Base-by-base conservation (phyloP, 2,888 invertebrate genomes). In the Synergus umbraculus region DNA sequence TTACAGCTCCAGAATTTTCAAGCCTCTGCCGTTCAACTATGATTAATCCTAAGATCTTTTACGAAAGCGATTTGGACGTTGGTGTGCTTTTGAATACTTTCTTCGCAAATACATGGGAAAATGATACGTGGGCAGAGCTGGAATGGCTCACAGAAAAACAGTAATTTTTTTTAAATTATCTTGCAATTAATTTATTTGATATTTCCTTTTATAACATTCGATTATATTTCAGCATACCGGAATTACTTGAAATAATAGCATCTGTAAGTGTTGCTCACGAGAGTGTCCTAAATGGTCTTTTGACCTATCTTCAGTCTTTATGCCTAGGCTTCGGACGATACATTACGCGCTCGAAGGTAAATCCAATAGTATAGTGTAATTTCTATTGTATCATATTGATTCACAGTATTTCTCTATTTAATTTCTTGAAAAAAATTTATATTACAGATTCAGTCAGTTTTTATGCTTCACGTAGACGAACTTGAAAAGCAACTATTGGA, bases 111-210 rank as follows among this genome's bases (percentile, higher is more conserved):
- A 84, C 88, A 0, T 92, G 91, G 92, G 88, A 90, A 65, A 88
- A 86, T 69, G 94, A 94, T 82, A 94, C 94, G 85, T 97, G 97
- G 97, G 90, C 94, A 13, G 95, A 96, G 89, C 92, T 96, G 82
- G 94, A 94, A 79, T 97, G 96, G 96, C 93, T 95, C 87, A 92
- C 94, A 18, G 92, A 93, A 88, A 93, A 93, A 89, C 92, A 94
- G 96, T 96, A 91, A 77, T 93, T 86, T 58, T 63, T 63, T 29
- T 5, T 13, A 60, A 60, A 37, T 15, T 12, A 9, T 64, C 3
- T 2, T 49, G 18, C 13, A 12, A 29, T 13, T 60, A 1, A 3
- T 18, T 22, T 10, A 60, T 77, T 76, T 67, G 3, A 9, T 41
- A 43, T 67, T 90, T 91, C 9, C 83, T 93, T 18, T 46, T 63